A percentile compares a stretch with the other conserved stretches of the same genome.
Conservation (phyloP, 2,113 vertebrate genomes). For the Aptenodytes forsteri region DNA sequence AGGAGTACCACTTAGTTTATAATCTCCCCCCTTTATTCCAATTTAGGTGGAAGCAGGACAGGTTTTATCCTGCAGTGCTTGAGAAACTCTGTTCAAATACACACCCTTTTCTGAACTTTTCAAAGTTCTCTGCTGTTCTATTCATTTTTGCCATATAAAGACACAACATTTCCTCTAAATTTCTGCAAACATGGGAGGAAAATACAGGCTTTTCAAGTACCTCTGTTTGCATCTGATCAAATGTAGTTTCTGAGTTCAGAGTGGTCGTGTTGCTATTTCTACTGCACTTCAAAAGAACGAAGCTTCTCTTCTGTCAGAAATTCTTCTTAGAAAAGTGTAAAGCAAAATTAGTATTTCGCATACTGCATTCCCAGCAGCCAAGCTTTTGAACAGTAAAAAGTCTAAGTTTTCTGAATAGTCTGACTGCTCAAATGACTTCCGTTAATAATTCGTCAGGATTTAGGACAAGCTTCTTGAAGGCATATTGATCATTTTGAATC, state of each 20-base stretch:
- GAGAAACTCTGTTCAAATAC: not conserved
- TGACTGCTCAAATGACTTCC: not conserved
- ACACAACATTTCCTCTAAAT: not conserved
- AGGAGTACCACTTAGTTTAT: not conserved
- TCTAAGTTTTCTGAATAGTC: not conserved
- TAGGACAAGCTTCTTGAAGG: constrained; percentile 21
- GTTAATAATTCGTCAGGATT: constrained; percentile 30
- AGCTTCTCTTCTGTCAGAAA: not conserved
- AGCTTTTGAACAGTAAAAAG: not conserved
- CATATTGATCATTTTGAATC: constrained; percentile 12
- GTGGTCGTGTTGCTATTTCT: not conserved
- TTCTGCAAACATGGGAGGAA: not conserved
- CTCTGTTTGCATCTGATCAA: not conserved
- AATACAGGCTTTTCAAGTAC: not conserved
- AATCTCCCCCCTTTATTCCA: not conserved
- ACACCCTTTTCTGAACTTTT: not conserved
- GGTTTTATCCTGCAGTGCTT: not conserved
- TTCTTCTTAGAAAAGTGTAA: not conserved
- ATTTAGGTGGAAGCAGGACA: not conserved
- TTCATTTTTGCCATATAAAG: not conserved
- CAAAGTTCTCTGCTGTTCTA: not conserved
- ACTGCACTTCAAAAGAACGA: not conserved
- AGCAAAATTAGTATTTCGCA: not conserved
- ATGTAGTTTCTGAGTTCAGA: not conserved
- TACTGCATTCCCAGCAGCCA: not conserved